Conservation (phyloP, 2,113 vertebrate genomes). For the Chloebia gouldiae region DNA sequence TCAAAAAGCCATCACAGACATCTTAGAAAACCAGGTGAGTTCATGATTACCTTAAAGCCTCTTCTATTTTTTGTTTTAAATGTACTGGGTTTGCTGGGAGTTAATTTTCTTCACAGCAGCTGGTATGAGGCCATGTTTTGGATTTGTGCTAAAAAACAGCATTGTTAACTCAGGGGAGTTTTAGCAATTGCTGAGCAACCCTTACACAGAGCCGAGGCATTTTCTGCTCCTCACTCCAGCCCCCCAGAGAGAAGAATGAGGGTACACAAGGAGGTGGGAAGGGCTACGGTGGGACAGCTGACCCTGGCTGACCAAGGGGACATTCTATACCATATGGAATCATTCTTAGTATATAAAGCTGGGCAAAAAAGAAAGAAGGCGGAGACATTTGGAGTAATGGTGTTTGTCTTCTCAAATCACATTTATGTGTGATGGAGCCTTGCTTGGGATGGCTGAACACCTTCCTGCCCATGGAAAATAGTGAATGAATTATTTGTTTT, state of each 20-base stretch:
- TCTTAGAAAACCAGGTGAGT: background rate
- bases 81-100: fast-evolving
- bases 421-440: fast-evolving
- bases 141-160: background rate
- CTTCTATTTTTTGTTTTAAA: background rate
- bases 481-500: background rate
- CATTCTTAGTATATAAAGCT: background rate
- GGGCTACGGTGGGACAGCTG: background rate
- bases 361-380: background rate
- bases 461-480: background rate
- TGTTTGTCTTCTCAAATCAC: background rate
- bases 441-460: background rate
- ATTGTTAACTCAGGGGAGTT: fast-evolving
- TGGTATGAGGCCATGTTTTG: background rate
- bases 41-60: background rate
- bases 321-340: fast-evolving
- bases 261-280: fast-evolving
- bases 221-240: background rate
- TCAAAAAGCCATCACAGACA: background rate
- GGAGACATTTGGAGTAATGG: too few relatives aligned
- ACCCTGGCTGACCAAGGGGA: background rate
- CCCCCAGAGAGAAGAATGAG: fast-evolving
- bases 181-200: background rate
- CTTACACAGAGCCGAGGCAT: background rate
- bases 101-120: background rate